These are phyloP conservation scores for Neosilurus mollespiculum DNA, from an alignment of 2,797 vertebrate genomes.

Conservation along the genomic window DNA sequence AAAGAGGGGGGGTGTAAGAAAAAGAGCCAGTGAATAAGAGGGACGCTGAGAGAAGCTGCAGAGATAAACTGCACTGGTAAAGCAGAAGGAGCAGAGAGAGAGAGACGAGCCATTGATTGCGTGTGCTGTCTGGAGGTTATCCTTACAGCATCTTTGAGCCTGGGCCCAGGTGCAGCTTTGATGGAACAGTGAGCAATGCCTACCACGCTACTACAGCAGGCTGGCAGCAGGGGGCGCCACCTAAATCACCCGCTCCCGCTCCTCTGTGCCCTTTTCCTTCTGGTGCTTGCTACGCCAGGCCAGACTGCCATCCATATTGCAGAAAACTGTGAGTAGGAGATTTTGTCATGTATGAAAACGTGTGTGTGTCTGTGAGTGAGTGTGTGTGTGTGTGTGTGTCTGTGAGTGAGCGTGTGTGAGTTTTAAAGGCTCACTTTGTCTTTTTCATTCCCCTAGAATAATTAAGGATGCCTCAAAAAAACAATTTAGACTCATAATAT, in stretches of 20 bases:
- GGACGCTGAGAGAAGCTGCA: not conserved
- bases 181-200: slow-evolving; percentile 80
- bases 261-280: slow-evolving; percentile 60
- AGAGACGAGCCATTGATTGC: slow-evolving; percentile 45
- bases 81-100: slow-evolving; percentile 27
- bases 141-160: slow-evolving; percentile 54
- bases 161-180: slow-evolving; percentile 74
- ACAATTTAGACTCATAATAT: not conserved
- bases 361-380: slow-evolving; percentile 22
- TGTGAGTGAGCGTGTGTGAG: slow-evolving; percentile 7
- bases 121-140: slow-evolving; percentile 40
- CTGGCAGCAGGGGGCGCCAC: slow-evolving; percentile 74
- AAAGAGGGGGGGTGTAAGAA: slow-evolving; percentile 28
- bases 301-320: slow-evolving; percentile 74
- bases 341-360: slow-evolving; percentile 26
- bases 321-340: slow-evolving; percentile 75
- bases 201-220: slow-evolving; percentile 74
- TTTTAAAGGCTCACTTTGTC: not conserved
- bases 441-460: not conserved
- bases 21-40: slow-evolving; percentile 41
- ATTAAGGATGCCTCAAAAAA: not conserved
- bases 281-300: slow-evolving; percentile 60
- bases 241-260: slow-evolving; percentile 61
- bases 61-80: slow-evolving; percentile 19
- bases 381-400: slow-evolving; percentile 33